These are phyloP conservation scores for Plebejus melissa DNA, from an alignment of 2,888 invertebrate species.

Conservation along the genomic window DNA sequence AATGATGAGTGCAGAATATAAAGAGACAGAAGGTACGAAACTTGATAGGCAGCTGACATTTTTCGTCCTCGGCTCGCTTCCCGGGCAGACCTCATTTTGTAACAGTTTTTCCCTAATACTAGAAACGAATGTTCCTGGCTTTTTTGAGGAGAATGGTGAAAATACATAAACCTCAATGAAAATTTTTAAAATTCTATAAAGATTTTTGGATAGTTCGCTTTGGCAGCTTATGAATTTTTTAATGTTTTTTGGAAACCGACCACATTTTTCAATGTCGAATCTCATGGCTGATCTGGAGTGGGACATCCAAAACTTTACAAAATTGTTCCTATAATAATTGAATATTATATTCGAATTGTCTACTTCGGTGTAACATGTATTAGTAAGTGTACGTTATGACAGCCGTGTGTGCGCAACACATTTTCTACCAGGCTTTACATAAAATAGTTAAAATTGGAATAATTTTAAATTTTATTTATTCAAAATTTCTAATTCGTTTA, in stretches of 20 bases:
- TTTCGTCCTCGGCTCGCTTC: not conserved
- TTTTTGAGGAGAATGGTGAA: not conserved
- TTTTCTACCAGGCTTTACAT: not conserved
- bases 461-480: not conserved
- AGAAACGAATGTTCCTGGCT: not conserved
- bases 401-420: not conserved
- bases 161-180: not conserved
- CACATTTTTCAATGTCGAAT: not conserved
- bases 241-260: not conserved
- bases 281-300: not conserved
- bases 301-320: not conserved
- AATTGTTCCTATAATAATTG: conserved; percentile 11
- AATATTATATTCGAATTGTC: conserved; percentile 5
- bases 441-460: not conserved
- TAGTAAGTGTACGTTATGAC: not conserved
- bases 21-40: not conserved
- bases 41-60: not conserved
- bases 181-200: not conserved
- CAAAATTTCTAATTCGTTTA: not conserved
- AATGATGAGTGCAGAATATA: not conserved
- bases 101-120: not conserved
- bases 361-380: conserved; percentile 9
- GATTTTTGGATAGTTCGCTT: not conserved
- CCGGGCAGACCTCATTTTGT: not conserved
- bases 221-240: not conserved